These are phyloP conservation scores for Bombyx mori DNA, from an alignment of 1,140 invertebrate genomes.

Conservation along the genomic window DNA sequence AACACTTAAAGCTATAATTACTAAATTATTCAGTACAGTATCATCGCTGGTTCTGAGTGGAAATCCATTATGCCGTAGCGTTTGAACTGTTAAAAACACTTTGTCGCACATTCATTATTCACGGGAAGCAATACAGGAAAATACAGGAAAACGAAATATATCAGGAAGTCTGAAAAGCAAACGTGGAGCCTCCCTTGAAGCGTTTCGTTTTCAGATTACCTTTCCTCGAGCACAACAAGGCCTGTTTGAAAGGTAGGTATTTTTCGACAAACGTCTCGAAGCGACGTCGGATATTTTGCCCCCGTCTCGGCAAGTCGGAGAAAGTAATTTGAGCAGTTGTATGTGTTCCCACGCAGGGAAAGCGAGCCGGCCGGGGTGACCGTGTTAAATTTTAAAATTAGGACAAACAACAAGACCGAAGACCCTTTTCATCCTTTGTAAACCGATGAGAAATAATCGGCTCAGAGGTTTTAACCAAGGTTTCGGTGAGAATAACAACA, in stretches of 20 bases:
- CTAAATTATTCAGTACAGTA: conserved; percentile 23
- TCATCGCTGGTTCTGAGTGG: conserved; percentile 39
- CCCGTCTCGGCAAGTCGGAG: conserved; percentile 22
- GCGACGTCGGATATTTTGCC: conserved; percentile 33
- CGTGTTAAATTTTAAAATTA: conserved; percentile 17
- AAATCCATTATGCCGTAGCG: background rate
- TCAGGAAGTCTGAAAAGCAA: conserved; percentile 16
- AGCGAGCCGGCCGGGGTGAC: conserved; percentile 18
- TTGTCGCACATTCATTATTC: background rate
- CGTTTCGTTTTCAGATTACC: conserved; percentile 14
- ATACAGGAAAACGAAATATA: no score
- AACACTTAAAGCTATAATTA: conserved; percentile 67
- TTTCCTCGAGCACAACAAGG: conserved; percentile 15
- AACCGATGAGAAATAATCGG: background rate
- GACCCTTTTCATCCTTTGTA: conserved; percentile 6
- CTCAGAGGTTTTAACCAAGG: background rate
- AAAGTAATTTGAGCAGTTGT: conserved; percentile 52
- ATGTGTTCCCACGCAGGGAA: conserved; percentile 39
- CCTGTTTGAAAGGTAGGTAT: conserved; percentile 28
- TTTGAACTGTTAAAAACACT: no score
- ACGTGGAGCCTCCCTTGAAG: background rate
- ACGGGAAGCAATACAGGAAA: no score
- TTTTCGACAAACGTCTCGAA: conserved; percentile 26
- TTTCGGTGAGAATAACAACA: no score
- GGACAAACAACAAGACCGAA: conserved; percentile 9